Conservation (phyloP, 2,797 vertebrate genomes). For the Cirrhinus molitorella region DNA sequence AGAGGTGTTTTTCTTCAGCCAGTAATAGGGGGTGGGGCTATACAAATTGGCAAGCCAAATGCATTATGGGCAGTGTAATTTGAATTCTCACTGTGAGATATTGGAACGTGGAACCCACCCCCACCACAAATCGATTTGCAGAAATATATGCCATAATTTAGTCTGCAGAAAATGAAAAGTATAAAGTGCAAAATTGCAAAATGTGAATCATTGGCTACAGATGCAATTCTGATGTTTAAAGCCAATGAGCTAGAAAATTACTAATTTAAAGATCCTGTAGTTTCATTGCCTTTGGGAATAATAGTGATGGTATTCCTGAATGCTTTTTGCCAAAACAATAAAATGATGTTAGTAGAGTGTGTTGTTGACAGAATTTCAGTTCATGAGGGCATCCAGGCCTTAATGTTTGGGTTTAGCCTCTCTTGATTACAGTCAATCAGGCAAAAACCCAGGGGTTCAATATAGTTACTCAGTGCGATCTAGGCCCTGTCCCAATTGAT, state of each 20-base stretch:
- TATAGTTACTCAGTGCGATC: slow-evolving; percentile 17
- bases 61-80: not conserved
- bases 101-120: not conserved
- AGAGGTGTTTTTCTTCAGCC: not conserved
- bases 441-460: slow-evolving; percentile 22
- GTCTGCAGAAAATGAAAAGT: slow-evolving; percentile 16
- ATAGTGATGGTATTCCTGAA: slow-evolving; percentile 25
- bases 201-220: not conserved
- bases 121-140: not conserved
- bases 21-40: not conserved
- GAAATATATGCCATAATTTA: slow-evolving; percentile 10
- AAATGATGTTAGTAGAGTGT: slow-evolving; percentile 60
- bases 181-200: slow-evolving; percentile 4
- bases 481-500: slow-evolving; percentile 13
- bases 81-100: not conserved
- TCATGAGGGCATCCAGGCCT: slow-evolving; percentile 12
- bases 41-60: not conserved
- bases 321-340: slow-evolving; percentile 49
- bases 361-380: slow-evolving; percentile 41
- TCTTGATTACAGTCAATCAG: slow-evolving; percentile 26
- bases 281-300: slow-evolving; percentile 42
- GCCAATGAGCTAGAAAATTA: slow-evolving; percentile 51
- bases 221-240: slow-evolving; percentile 49
- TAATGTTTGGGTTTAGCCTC: not conserved
- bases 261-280: slow-evolving; percentile 58